These are phyloP conservation scores for Drosophila orosa DNA, from an alignment of 1,140 invertebrate species.

Conservation along the genomic window DNA sequence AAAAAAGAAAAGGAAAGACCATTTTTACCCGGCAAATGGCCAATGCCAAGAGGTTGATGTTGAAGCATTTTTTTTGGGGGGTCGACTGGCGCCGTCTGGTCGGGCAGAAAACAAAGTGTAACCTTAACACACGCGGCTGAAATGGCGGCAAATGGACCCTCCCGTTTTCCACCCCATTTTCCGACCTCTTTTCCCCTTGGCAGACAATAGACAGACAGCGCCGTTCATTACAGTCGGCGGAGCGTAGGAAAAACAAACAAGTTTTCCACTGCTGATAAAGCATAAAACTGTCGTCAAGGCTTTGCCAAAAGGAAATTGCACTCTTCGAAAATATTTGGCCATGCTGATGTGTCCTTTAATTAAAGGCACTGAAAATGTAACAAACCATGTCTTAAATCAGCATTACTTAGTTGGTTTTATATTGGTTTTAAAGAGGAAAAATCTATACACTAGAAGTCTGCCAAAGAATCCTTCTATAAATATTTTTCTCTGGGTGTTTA, in stretches of 20 bases:
- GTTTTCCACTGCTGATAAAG: constrained; percentile 68
- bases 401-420: background rate
- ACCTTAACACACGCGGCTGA: constrained; percentile 72
- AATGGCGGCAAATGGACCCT: constrained; percentile 4
- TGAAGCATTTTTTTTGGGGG: constrained; percentile 21
- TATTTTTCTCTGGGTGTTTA: constrained; percentile 13
- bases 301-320: constrained; percentile 43
- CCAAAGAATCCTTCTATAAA: background rate
- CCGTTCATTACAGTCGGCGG: constrained; percentile 62
- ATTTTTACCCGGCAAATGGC: constrained; percentile 6
- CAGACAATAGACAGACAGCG: constrained; percentile 43
- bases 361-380: background rate
- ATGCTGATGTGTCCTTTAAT: background rate
- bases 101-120: constrained; percentile 67
- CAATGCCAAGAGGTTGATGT: constrained; percentile 54
- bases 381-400: no score
- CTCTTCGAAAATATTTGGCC: background rate
- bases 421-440: background rate
- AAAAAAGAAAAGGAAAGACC: background rate
- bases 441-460: no score
- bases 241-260: constrained; percentile 71
- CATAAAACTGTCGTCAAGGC: constrained; percentile 67
- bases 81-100: constrained; percentile 70
- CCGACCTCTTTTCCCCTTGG: constrained; percentile 5
- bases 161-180: background rate